A percentile compares a stretch with the other conserved stretches of the same genome.
Evolutionary conservation across 2,113 vertebrate species (phyloP).

Genomic region (Centrocercus urophasianus): DNA sequence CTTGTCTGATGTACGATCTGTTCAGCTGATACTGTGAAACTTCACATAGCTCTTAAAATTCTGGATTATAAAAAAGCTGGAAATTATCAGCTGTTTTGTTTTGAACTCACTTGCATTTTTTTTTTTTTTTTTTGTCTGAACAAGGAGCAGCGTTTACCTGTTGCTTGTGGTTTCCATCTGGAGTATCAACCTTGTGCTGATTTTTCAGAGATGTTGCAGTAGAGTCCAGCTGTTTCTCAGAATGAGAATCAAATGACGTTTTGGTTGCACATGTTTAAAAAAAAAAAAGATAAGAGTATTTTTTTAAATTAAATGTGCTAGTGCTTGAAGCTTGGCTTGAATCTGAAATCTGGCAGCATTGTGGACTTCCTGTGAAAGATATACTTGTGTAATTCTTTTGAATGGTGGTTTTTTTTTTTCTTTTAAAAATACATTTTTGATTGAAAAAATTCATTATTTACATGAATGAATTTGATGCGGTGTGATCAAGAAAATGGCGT

Average conservation of each 20-base stretch:
- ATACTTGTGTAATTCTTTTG: background rate
- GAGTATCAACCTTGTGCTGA: background rate
- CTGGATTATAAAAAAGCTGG: background rate
- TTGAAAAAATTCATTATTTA: background rate
- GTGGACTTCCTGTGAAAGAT: background rate
- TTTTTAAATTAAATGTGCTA: background rate
- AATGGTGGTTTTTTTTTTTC: background rate
- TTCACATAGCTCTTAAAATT: background rate
- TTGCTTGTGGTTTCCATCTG: constrained; percentile 9
- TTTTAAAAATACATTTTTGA: background rate
- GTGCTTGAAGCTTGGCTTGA: background rate
- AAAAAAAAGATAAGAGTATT: background rate
- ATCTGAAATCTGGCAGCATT: background rate
- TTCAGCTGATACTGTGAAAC: background rate
- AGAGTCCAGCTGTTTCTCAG: background rate
- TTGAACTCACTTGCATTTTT: background rate
- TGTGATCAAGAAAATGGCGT: background rate
- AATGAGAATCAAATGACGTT: background rate
- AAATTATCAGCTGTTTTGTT: background rate
- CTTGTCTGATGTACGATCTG: fast-evolving
- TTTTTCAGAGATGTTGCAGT: background rate
- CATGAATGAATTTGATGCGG: background rate
- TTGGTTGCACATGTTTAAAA: background rate
- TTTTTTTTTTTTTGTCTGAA: background rate
- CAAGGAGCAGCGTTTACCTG: background rate